Evolutionary conservation across 2,113 vertebrate species (phyloP), one percentile per base, ranked within the genome.

Genomic region (Fregata magnificens): DNA sequence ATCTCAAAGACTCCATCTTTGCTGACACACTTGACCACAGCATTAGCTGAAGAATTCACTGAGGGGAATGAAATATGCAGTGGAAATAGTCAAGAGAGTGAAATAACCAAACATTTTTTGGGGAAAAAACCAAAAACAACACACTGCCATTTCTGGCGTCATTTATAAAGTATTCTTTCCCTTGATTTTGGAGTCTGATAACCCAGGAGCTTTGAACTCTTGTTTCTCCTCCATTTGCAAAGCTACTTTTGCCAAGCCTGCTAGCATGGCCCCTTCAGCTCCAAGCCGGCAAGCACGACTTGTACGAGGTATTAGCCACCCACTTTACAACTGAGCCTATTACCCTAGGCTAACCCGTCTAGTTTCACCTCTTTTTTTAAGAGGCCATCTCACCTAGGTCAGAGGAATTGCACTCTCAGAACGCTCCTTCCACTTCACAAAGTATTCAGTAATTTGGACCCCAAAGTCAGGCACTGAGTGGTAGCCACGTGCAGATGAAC

Each of bases 21-120:
- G 59, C 38, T 80, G 74, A 88, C n/a, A 50, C 11, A 28, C n/a
- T 93, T 71, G 49, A 88, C 86, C 86, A 61, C 77, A 95, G 52
- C 49, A 72, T 76, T 65, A 66, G 6, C 28, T 70, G n/a, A 80
- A 50, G 50, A 82, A 91, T 85, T 80, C 47, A 24, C 31, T 11
- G 47, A 65, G 36, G 24, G 22, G 45, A 80, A 61, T 58, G 66
- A 93, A 93, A 52, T 72, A 87, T 26, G 4, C 11, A 31, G 38
- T 32, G 56, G 22, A 89, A 87, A 79, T 25, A 47, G 22, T 50
- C 24, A 52, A 36, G n/a, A 66, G 9, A 61, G 7, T 18, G 40
- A 93, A 59, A 74, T 62, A 93, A 83, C 10, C 19, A 55, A 62
- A 32, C 22, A 6, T 5, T 67, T 67, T 42, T 42, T 0, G 3